phyloP scores from a whole-genome alignment of 2,113 vertebrate species.

The Ceyx melanurus region DNA sequence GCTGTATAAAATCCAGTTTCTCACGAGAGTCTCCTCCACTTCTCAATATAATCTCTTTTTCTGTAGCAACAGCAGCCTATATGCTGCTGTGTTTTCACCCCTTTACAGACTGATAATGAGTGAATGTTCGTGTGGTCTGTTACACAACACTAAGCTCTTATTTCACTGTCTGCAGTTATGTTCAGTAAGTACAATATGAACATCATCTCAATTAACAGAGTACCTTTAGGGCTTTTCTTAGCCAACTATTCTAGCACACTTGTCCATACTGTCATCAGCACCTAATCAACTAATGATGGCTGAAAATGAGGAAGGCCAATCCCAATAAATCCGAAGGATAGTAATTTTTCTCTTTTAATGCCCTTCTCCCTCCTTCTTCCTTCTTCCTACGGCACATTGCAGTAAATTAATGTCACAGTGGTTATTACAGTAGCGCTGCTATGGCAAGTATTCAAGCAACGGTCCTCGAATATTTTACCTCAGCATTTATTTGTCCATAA shows the following conservation, averaged over 20 bases:
- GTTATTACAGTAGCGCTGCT: conserved; percentile 80
- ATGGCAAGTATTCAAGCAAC: conserved; percentile 79
- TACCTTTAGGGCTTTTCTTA: conserved; percentile 76
- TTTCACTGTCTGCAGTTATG: conserved; percentile 68
- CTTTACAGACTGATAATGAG: conserved; percentile 54
- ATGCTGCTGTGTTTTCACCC: conserved; percentile 23
- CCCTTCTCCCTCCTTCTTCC: conserved; percentile 78
- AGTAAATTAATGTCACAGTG: conserved; percentile 84
- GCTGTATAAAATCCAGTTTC: conserved; percentile 2
- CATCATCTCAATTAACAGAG: conserved; percentile 80
- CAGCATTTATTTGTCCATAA: conserved; percentile 91
- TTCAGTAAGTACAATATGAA: conserved; percentile 73
- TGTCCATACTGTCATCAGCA: conserved; percentile 81
- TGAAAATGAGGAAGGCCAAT: conserved; percentile 85
- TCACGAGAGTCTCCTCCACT: fast-evolving
- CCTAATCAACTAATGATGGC: conserved; percentile 90
- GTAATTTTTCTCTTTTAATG: conserved; percentile 87
- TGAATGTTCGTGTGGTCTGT: conserved; percentile 56
- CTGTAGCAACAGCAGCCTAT: neutral
- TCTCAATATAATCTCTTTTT: neutral
- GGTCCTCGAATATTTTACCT: conserved; percentile 86
- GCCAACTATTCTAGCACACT: conserved; percentile 69
- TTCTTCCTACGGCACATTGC: conserved; percentile 79
- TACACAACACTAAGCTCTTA: conserved; percentile 44
- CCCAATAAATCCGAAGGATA: conserved; percentile 83